These are phyloP conservation scores for Poecilia latipinna DNA, from an alignment of 2,113 vertebrate genomes.

Conservation along the genomic window DNA sequence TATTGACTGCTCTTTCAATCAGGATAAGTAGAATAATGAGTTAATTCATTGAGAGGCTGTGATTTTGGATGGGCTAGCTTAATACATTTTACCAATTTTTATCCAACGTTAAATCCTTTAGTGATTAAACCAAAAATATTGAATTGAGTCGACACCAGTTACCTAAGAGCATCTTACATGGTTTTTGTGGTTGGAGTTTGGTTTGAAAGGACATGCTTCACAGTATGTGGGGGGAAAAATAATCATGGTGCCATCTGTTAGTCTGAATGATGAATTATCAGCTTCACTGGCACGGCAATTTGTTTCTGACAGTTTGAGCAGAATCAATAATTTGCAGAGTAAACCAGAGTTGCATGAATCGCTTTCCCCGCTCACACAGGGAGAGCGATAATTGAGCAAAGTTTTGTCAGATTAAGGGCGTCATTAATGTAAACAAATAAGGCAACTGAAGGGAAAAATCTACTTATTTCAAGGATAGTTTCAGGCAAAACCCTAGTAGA, in stretches of 20 bases:
- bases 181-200: not conserved
- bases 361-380: conserved; percentile 28
- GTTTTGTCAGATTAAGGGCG: conserved; percentile 20
- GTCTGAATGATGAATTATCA: conserved; percentile 48
- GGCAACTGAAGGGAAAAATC: not conserved
- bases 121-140: too few relatives aligned
- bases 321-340: conserved; percentile 57
- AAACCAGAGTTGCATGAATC: conserved; percentile 47
- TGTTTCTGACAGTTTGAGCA: conserved; percentile 54
- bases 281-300: conserved; percentile 53
- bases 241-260: conserved; percentile 62
- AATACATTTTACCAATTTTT: too few relatives aligned
- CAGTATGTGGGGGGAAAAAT: conserved; percentile 42
- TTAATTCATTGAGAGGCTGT: too few relatives aligned
- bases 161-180: not conserved
- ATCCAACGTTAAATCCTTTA: too few relatives aligned
- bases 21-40: too few relatives aligned
- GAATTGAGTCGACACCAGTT: not conserved
- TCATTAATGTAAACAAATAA: conserved; percentile 34
- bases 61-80: too few relatives aligned
- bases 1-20: too few relatives aligned
- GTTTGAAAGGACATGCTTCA: conserved; percentile 2
- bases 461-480: not conserved
- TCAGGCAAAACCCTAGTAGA: not conserved
- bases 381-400: conserved; percentile 3